phyloP scores from a whole-genome alignment of 2,888 invertebrate species.

The Diaperis boleti region DNA sequence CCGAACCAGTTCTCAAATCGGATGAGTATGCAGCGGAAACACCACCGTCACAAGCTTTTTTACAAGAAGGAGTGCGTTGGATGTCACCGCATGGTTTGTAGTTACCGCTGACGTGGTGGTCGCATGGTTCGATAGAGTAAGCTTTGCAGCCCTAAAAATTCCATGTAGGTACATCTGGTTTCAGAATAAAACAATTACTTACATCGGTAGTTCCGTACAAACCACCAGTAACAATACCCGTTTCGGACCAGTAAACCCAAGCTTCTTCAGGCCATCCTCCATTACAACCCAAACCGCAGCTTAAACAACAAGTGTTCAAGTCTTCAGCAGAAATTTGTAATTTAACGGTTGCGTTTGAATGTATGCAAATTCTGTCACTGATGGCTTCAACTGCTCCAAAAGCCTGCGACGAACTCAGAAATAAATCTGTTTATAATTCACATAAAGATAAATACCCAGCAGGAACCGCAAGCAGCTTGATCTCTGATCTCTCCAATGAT shows the following conservation, averaged over 20 bases:
- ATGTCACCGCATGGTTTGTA: conserved; percentile 75
- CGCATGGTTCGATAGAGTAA: conserved; percentile 83
- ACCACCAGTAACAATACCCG: conserved; percentile 89
- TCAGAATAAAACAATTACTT: neutral
- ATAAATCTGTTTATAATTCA: conserved; percentile 14
- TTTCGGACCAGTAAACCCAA: conserved; percentile 84
- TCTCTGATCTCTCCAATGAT: conserved; percentile 83
- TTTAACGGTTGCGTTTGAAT: conserved; percentile 75
- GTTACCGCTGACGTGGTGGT: conserved; percentile 84
- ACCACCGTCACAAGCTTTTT: conserved; percentile 72
- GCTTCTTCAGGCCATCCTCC: conserved; percentile 84
- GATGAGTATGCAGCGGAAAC: conserved; percentile 75
- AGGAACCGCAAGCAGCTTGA: conserved; percentile 90
- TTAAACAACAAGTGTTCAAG: conserved; percentile 80
- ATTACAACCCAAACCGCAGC: conserved; percentile 83
- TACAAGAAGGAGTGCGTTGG: conserved; percentile 80
- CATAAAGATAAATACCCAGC: conserved; percentile 73
- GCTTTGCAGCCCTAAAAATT: conserved; percentile 77
- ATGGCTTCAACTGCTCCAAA: conserved; percentile 90
- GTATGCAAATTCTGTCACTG: conserved; percentile 87
- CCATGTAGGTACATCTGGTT: neutral
- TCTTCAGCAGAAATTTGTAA: conserved; percentile 86
- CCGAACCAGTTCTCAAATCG: conserved; percentile 80
- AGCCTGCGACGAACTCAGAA: too few relatives aligned
- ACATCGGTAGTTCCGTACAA: conserved; percentile 71